phyloP scores from a whole-genome alignment of 2,888 invertebrate species.

The Dolichomitus sp. region DNA sequence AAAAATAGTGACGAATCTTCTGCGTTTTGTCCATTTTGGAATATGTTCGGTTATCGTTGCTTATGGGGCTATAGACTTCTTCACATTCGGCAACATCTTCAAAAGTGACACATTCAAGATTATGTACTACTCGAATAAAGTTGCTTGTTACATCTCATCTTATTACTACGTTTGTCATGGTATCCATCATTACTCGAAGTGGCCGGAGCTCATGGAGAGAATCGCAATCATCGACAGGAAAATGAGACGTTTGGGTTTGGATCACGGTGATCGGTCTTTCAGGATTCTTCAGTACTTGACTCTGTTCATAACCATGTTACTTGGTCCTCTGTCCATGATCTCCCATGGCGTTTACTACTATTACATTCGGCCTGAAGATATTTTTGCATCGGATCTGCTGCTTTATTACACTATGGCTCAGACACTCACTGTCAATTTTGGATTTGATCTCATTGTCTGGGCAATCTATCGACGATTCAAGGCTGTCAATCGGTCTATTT shows the following conservation, averaged over 20 bases:
- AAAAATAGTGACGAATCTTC: slow-evolving; percentile 69
- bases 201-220: slow-evolving; percentile 75
- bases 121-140: slow-evolving; percentile 79
- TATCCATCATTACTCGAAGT: slow-evolving; percentile 74
- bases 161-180: slow-evolving; percentile 78
- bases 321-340: slow-evolving; percentile 74
- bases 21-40: slow-evolving; percentile 74
- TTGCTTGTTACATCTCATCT: slow-evolving; percentile 74
- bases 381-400: slow-evolving; percentile 78
- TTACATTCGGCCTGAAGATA: slow-evolving; percentile 73
- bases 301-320: slow-evolving; percentile 60
- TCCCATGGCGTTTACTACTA: slow-evolving; percentile 77
- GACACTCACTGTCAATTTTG: slow-evolving; percentile 75
- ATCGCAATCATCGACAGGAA: slow-evolving; percentile 72
- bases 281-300: slow-evolving; percentile 71
- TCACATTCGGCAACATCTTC: slow-evolving; percentile 75
- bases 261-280: slow-evolving; percentile 65
- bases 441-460: slow-evolving; percentile 75
- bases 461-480: slow-evolving; percentile 73
- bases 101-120: slow-evolving; percentile 79
- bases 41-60: slow-evolving; percentile 78
- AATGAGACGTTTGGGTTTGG: slow-evolving; percentile 65
- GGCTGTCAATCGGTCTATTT: slow-evolving; percentile 72
- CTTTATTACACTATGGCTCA: slow-evolving; percentile 79
- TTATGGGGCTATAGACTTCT: slow-evolving; percentile 78